Percentiles rank a stretch among this genome's conserved stretches.
Evolutionary conservation across 2,113 vertebrate species (phyloP).

Genomic region (Pseudorectes ferrugineus): DNA sequence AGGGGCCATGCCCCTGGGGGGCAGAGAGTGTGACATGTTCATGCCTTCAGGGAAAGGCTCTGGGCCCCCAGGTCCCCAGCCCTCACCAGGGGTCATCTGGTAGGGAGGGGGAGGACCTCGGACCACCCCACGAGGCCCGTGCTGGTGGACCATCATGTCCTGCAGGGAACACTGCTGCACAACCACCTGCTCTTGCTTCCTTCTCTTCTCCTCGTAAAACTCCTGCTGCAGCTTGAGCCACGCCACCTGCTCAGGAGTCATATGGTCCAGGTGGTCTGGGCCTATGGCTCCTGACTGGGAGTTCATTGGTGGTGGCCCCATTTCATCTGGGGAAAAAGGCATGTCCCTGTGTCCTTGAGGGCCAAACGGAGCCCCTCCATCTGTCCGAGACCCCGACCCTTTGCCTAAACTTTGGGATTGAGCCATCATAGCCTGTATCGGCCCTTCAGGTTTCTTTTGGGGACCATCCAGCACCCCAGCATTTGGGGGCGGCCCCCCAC

Average conservation of each 20-base stretch:
- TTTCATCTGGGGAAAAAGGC: conserved; percentile 93
- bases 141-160: conserved; percentile 97
- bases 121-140: conserved; percentile 90
- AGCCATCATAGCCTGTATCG: conserved; percentile 95
- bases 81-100: conserved; percentile 91
- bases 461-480: conserved; percentile 81
- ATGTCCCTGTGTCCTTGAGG: conserved; percentile 93
- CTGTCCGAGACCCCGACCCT: conserved; percentile 86
- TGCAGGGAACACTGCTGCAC: conserved; percentile 93
- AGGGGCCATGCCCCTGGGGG: conserved; percentile 88
- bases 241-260: conserved; percentile 97
- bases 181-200: conserved; percentile 90
- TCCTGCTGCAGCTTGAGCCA: conserved; percentile 99
- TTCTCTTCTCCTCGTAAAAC: conserved; percentile 96
- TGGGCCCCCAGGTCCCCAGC: conserved; percentile 87
- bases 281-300: conserved; percentile 79
- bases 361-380: conserved; percentile 86
- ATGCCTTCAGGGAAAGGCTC: conserved; percentile 92
- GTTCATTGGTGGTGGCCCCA: conserved; percentile 86
- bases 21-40: conserved; percentile 80
- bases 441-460: conserved; percentile 89
- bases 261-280: conserved; percentile 90
- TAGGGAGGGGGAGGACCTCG: conserved; percentile 94
- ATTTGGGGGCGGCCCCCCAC: conserved; percentile 77
- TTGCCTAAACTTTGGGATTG: conserved; percentile 96